Percentiles rank a stretch among this genome's conserved stretches.
These are phyloP conservation scores for Nasonovia ribisnigri DNA, from an alignment of 2,888 invertebrate species.

Conservation along the genomic window DNA sequence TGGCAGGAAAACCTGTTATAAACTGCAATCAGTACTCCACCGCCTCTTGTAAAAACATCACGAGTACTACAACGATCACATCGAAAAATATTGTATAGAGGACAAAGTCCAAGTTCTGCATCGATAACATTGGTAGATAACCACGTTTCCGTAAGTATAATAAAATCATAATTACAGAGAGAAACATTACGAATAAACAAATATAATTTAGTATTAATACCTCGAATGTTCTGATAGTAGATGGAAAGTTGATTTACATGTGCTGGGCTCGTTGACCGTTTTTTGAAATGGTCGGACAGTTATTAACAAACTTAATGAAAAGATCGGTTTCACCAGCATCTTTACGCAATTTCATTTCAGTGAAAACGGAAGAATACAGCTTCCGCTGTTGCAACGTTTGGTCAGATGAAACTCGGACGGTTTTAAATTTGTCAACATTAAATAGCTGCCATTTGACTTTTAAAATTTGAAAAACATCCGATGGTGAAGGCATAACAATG, in stretches of 20 bases:
- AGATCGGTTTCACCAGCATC: background rate
- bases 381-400: no score
- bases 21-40: no score
- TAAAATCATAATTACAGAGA: background rate
- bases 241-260: background rate
- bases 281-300: background rate
- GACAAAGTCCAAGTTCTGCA: background rate
- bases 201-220: background rate
- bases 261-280: background rate
- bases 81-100: no score
- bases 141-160: conserved; percentile 1
- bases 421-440: no score
- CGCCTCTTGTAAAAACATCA: no score
- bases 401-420: no score
- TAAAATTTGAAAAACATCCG: no score
- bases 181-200: background rate
- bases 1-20: no score
- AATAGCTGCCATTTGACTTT: no score
- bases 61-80: no score
- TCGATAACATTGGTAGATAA: background rate
- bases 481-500: no score
- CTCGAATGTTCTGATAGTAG: background rate
- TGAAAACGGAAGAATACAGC: no score
- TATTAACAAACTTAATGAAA: background rate
- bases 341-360: background rate